Evolutionary conservation across 2,888 invertebrate species (phyloP).

Genomic region (Oscheius sp.): DNA sequence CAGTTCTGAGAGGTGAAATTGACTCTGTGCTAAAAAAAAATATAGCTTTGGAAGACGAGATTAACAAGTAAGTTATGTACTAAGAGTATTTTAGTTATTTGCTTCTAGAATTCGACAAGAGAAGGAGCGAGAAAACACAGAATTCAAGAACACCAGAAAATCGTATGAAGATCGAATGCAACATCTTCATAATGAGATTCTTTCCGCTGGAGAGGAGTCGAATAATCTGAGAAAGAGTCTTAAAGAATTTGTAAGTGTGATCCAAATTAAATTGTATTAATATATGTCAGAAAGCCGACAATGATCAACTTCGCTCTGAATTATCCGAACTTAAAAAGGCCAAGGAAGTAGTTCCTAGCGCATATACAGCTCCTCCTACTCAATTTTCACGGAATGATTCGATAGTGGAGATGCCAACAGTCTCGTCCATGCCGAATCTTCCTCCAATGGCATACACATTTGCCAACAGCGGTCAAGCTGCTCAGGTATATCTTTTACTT

Average conservation of each 20-base stretch:
- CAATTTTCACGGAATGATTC: neutral
- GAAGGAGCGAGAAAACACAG: neutral
- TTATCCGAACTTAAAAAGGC: conserved; percentile 23
- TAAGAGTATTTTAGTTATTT: neutral
- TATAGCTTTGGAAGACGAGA: neutral
- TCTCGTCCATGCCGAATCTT: neutral
- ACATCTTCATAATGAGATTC: conserved; percentile 6
- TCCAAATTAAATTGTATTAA: neutral
- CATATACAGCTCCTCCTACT: neutral
- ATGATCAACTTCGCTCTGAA: conserved; percentile 16
- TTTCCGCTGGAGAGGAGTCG: conserved; percentile 21
- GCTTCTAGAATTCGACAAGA: conserved; percentile 15
- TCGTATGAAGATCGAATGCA: conserved; percentile 4
- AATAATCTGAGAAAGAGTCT: conserved; percentile 30
- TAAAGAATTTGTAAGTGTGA: conserved; percentile 31
- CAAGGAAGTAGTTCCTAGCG: neutral
- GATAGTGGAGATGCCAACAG: neutral
- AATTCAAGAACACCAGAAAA: neutral
- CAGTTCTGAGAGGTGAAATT: conserved; percentile 14
- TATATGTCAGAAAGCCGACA: conserved; percentile 26
- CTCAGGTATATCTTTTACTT: conserved; percentile 13
- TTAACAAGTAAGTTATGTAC: neutral
- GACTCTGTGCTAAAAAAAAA: conserved; percentile 17
- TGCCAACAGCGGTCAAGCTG: conserved; percentile 22
- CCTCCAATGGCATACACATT: conserved; percentile 28